These are phyloP conservation scores for Drosophila buzzatii DNA, from an alignment of 2,888 invertebrate genomes.

Conservation along the genomic window DNA sequence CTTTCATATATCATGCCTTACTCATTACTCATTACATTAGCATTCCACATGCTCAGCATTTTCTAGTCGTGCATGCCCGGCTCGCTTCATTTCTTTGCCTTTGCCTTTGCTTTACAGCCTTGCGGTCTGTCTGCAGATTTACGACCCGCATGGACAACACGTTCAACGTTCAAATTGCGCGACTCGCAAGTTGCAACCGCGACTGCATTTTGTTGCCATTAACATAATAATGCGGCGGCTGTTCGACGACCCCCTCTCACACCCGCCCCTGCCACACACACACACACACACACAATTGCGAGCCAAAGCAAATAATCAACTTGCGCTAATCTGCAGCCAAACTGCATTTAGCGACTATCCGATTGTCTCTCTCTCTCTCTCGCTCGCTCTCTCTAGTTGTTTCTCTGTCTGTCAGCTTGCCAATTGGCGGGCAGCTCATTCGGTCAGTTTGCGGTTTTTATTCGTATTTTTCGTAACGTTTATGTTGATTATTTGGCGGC, in stretches of 20 bases:
- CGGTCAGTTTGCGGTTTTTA: slow-evolving; percentile 64
- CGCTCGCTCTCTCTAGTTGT: slow-evolving; percentile 38
- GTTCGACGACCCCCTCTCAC: not conserved
- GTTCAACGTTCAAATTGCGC: slow-evolving; percentile 53
- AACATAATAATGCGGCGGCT: slow-evolving; percentile 70
- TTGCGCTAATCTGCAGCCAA: slow-evolving; percentile 74
- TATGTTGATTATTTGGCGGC: slow-evolving; percentile 55
- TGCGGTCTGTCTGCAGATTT: slow-evolving; percentile 59
- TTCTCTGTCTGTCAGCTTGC: slow-evolving; percentile 38
- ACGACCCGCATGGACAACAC: slow-evolving; percentile 78
- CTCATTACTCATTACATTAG: too few species aligned
- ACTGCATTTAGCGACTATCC: slow-evolving; percentile 69
- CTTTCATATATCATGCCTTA: too few species aligned
- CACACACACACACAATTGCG: slow-evolving; percentile 50
- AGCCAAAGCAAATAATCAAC: slow-evolving; percentile 77
- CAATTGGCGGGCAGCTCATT: slow-evolving; percentile 35
- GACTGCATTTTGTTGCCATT: slow-evolving; percentile 76
- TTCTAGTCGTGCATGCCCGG: not conserved
- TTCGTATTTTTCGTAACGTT: slow-evolving; percentile 43
- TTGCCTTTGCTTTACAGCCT: not conserved
- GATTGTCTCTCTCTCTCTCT: slow-evolving; percentile 13
- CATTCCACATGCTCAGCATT: too few species aligned
- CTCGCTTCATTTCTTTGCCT: not conserved
- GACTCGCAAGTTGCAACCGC: slow-evolving; percentile 46
- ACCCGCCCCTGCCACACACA: slow-evolving; percentile 4